phyloP scores from a whole-genome alignment of 2,797 vertebrate genomes.

The Megaceryle alcyon region DNA sequence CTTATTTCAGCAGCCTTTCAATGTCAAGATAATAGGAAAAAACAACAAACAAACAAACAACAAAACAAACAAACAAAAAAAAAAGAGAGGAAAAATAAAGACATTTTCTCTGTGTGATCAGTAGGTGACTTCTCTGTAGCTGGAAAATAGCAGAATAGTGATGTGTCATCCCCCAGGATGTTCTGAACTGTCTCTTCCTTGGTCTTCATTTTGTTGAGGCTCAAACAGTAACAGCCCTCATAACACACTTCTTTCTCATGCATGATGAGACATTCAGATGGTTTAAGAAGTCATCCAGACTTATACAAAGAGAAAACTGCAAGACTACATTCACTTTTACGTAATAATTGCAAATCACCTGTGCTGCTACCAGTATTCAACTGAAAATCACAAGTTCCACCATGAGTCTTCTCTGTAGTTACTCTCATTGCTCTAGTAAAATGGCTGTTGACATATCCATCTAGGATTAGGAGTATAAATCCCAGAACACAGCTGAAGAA shows the following conservation, averaged over 20 bases:
- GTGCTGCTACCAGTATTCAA: neutral
- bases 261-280: accelerated
- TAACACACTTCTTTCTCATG: neutral
- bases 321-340: neutral
- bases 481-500: neutral
- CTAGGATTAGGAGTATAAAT: neutral
- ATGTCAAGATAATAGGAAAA: neutral
- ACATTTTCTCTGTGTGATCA: neutral
- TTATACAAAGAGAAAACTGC: neutral
- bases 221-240: neutral
- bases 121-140: neutral
- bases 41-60: neutral
- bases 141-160: neutral
- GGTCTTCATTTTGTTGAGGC: neutral
- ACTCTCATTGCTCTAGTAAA: neutral
- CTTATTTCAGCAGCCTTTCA: neutral
- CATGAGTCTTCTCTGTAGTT: neutral
- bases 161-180: neutral
- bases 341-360: neutral
- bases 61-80: no score
- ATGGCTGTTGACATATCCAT: neutral
- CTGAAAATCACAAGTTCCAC: neutral
- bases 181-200: neutral
- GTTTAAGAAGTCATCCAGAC: neutral
- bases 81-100: neutral